Evolutionary conservation across 2,797 vertebrate genomes (phyloP), one percentile per base, ranked within the genome.

Genomic region (Chloroceryle inda): DNA sequence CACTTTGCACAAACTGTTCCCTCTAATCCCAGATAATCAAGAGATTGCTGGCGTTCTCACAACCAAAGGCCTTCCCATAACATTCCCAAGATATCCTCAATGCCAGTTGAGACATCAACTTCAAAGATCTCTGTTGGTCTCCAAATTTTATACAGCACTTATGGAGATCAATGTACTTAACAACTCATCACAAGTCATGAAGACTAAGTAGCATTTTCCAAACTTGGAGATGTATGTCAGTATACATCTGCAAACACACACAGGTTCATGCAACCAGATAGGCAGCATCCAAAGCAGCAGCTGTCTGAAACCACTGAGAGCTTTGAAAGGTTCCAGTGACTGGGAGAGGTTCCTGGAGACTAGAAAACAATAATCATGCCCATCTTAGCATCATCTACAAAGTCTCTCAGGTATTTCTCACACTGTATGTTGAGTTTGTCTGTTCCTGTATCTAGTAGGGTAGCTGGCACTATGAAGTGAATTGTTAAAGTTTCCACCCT

Each of bases 21-120:
- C 33, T 67, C 14, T 44, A n/a, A 27, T 35, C 21, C n/a, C 24
- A 80, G 77, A 68, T 22, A 68, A 6, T 71, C 23, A 85, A 22
- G 23, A 33, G 15, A 40, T 35, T 71, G 38, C 44, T 38, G 14
- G 12, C n/a, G 10, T 42, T 89, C 66, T 74, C 4, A 0, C 22
- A 68, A 42, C 10, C 42, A 68, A 82, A 61, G 15, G 5, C 33
- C 37, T 55, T 75, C 10, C 58, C 22, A 29, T 14, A 63, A 44
- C 3, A 4, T 11, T 42, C n/a, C 19, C 35, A 40, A 85, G 53
- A 33, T 4, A 80, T 3, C 5, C 31, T 10, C 49, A 83, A 53
- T 0, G 13, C 4, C 53, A 79, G 10, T 0, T 58, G 13, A 56
- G 12, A 26, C 26, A 61, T 55, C 40, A 50, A 9, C 26, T 75